A percentile compares a stretch with the other conserved stretches of the same genome.
Evolutionary conservation across 2,888 invertebrate genomes (phyloP).

Genomic region (Timema cristinae): DNA sequence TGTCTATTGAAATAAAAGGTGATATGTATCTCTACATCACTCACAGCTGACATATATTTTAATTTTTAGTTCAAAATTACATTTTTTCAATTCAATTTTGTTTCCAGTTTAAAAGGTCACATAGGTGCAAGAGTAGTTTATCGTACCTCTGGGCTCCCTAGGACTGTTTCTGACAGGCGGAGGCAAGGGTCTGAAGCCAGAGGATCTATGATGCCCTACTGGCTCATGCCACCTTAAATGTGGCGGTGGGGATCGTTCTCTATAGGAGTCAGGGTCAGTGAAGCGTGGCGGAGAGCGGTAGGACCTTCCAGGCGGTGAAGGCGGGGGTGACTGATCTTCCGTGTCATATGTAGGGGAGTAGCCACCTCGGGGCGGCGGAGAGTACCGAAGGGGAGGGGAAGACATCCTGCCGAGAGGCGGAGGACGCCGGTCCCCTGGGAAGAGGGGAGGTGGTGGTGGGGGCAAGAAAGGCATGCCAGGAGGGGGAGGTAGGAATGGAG

Average conservation of each 20-base stretch:
- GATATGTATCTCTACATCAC: too few relatives aligned
- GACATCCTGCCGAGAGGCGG: slow-evolving; percentile 45
- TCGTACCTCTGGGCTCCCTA: slow-evolving; percentile 25
- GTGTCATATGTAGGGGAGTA: slow-evolving; percentile 20
- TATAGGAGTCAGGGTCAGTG: slow-evolving; percentile 13
- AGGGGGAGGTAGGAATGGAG: slow-evolving; percentile 54
- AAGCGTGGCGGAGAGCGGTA: slow-evolving; percentile 21
- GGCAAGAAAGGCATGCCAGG: slow-evolving; percentile 40
- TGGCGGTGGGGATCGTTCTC: slow-evolving; percentile 41
- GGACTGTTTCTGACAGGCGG: slow-evolving; percentile 25
- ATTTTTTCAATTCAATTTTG: too few relatives aligned
- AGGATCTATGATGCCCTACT: slow-evolving; percentile 35
- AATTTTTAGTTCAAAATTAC: too few relatives aligned
- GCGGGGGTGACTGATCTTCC: slow-evolving; percentile 24
- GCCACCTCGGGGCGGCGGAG: slow-evolving; percentile 58
- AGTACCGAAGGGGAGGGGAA: slow-evolving; percentile 44
- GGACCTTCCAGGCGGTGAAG: slow-evolving; percentile 17
- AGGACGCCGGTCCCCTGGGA: slow-evolving; percentile 38
- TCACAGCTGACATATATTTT: too few relatives aligned
- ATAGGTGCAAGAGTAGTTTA: background rate
- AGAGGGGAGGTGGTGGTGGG: slow-evolving; percentile 49
- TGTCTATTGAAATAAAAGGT: too few relatives aligned
- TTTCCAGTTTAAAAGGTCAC: too few relatives aligned
- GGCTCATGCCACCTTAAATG: slow-evolving; percentile 35
- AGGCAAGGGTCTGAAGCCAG: slow-evolving; percentile 26